phyloP scores from a whole-genome alignment of 1,140 invertebrate genomes.

The Aradophagus sp. region DNA sequence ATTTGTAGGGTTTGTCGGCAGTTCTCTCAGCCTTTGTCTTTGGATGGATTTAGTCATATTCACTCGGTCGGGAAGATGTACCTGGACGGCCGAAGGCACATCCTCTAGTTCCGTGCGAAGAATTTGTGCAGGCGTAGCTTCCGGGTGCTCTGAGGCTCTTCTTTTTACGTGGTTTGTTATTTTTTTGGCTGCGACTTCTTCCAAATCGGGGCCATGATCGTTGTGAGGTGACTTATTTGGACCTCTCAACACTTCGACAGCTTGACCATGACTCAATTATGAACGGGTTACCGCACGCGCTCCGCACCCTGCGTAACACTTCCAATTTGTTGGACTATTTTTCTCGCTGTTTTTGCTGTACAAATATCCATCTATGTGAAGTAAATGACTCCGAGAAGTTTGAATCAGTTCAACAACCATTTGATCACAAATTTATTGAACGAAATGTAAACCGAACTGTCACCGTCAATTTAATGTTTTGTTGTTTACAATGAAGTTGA shows the following conservation, averaged over 20 bases:
- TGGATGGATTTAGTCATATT: neutral
- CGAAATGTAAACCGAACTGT: neutral
- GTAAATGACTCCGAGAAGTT: neutral
- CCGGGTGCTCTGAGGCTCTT: slow-evolving; percentile 1
- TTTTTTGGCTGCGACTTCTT: neutral
- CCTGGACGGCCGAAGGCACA: neutral
- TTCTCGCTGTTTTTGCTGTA: neutral
- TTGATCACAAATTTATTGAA: neutral
- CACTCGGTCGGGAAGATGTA: neutral
- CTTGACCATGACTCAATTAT: slow-evolving; percentile 1
- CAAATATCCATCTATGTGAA: slow-evolving; percentile 1
- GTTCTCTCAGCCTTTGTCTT: neutral
- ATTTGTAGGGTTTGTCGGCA: slow-evolving; percentile 1
- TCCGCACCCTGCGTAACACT: neutral
- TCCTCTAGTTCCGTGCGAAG: neutral
- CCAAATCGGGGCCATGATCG: neutral
- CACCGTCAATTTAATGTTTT: neutral
- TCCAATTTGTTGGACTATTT: neutral
- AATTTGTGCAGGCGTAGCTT: slow-evolving; percentile 4
- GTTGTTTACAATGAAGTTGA: slow-evolving; percentile 6
- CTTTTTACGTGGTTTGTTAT: neutral
- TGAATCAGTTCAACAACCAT: slow-evolving; percentile 2
- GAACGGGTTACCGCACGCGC: neutral
- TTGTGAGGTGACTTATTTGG: slow-evolving; percentile 8
- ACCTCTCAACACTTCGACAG: slow-evolving; percentile 4